Percentiles rank a stretch among this genome's conserved stretches.
Conservation (phyloP, 2,888 invertebrate species). For the Pristionchus exspectatus region DNA sequence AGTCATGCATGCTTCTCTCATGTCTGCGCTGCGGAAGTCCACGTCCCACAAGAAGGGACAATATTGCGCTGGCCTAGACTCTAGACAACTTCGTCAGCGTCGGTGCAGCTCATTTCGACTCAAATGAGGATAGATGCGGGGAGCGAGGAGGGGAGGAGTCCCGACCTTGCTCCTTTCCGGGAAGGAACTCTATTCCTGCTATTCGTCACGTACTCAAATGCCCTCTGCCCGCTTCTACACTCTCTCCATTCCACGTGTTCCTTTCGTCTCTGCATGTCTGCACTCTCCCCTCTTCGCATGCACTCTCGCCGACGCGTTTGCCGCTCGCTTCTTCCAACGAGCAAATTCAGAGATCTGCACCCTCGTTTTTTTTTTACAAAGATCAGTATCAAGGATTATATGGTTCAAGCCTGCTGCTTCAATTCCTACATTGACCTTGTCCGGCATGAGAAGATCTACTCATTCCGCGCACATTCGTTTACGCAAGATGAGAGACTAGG, state of each 20-base stretch:
- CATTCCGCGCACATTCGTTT: no score
- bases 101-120: not conserved
- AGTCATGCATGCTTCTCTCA: not conserved
- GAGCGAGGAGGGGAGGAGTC: not conserved
- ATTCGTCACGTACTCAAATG: not conserved
- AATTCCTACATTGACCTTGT: no score
- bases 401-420: not conserved
- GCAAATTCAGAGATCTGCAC: not conserved
- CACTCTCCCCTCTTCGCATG: not conserved
- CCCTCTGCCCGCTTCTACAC: not conserved
- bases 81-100: not conserved
- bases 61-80: not conserved
- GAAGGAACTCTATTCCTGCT: not conserved
- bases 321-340: not conserved
- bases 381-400: not conserved
- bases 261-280: not conserved
- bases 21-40: not conserved
- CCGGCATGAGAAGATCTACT: no score
- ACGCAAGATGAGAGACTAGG: not conserved
- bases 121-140: conserved; percentile 4
- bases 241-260: not conserved
- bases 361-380: not conserved
- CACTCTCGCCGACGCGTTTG: not conserved
- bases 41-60: not conserved
- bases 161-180: not conserved